These are phyloP conservation scores for Xestia sexstrigata DNA, from an alignment of 2,888 invertebrate genomes.

Conservation along the genomic window DNA sequence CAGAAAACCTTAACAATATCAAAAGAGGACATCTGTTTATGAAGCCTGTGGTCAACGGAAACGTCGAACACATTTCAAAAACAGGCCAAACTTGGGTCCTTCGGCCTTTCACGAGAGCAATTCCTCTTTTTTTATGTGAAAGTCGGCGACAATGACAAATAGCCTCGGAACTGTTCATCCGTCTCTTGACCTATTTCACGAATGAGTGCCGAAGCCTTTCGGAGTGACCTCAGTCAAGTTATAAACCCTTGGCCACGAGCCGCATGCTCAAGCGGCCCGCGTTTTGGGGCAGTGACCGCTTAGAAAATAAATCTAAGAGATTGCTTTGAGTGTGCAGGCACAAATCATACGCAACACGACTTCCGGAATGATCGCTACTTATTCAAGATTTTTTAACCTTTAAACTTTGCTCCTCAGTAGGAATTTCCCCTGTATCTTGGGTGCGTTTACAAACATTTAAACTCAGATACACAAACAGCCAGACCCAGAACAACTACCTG, in stretches of 20 bases:
- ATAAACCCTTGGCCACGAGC: slow-evolving; percentile 5
- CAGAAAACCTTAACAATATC: slow-evolving; percentile 13
- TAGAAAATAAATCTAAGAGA: background rate
- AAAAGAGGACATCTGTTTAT: slow-evolving; percentile 35
- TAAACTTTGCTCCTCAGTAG: background rate
- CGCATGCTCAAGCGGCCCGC: background rate
- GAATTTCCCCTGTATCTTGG: background rate
- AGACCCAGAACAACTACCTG: background rate
- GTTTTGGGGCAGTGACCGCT: background rate
- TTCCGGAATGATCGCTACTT: background rate
- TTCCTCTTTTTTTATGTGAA: slow-evolving; percentile 64
- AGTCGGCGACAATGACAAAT: slow-evolving; percentile 69
- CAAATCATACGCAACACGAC: background rate
- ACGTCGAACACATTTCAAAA: slow-evolving; percentile 53
- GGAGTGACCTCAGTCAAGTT: slow-evolving; percentile 46
- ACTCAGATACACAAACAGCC: background rate
- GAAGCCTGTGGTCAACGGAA: slow-evolving; percentile 40
- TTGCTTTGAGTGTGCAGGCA: background rate
- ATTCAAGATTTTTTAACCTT: background rate
- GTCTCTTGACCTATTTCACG: slow-evolving; percentile 75
- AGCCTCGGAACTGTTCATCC: slow-evolving; percentile 66
- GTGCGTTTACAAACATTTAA: background rate
- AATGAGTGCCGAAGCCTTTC: slow-evolving; percentile 69
- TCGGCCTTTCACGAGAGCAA: slow-evolving; percentile 49
- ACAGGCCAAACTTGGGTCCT: slow-evolving; percentile 36